Base-by-base conservation (phyloP, 1,140 invertebrate species). In the Pogonomyrmex californicus region DNA sequence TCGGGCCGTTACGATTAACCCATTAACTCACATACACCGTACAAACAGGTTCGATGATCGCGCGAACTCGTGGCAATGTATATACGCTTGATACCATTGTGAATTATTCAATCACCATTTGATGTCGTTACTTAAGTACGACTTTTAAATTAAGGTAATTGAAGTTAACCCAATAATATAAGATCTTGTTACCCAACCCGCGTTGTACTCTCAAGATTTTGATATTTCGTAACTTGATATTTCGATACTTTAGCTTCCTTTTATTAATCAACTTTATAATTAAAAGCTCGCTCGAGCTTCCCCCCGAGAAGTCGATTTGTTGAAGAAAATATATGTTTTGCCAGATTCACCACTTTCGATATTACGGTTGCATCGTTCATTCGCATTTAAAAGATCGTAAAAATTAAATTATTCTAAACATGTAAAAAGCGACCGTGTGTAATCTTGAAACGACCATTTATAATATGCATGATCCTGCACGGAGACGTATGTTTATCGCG, bases 231-330 rank as follows among this genome's bases (percentile, higher is more conserved):
- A 23, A 23, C 23, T 23, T 23, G 23, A 23, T 4, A 17, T 71
- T 71, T 14, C 14, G 30, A 14, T 70, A 14, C 10, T 82, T 71
- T 60, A 73, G 44, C 51, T 71, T 58, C 4, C 30, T 36, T 23
- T 82, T 71, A 82, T 82, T 47, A 73, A 82, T 5, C 47, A 82
- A 82, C 38, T 82, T 82, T 4, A 4, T 82, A 82, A 82, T 82
- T 71, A 71, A 82, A 54, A 47, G 54, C n/a, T 23, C 44, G 33
- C 9, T 70, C 12, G 14, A 60, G 41, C 23, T 58, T 23, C 38
- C 44, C 44, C 4, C 9, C 49, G 2, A 41, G 14, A 56, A 56
- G 44, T 33, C 17, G 6, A n/a, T 58, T 58, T 47, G 47, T 62
- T 41, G 62, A 44, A 9, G 2, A 75, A 23, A 23, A 62, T 47